Evolutionary conservation across 2,113 vertebrate species (phyloP).

Genomic region (Alectura lathami): DNA sequence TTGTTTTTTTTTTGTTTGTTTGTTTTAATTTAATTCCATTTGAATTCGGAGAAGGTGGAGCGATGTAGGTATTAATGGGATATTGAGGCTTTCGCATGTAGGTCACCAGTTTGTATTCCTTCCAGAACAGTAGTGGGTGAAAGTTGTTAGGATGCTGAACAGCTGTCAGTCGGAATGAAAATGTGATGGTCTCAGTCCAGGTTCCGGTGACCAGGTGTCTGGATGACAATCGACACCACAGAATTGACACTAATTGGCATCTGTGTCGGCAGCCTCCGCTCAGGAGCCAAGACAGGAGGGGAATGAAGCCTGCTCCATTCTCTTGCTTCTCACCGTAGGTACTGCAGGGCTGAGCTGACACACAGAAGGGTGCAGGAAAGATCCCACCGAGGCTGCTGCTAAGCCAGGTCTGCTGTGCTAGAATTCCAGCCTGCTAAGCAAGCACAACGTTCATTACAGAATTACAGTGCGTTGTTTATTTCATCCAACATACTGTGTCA

Average conservation of each 20-base stretch:
- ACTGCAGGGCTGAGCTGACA: not conserved
- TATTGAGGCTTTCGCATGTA: not conserved
- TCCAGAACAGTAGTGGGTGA: not conserved
- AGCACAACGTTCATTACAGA: not conserved
- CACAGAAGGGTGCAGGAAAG: not conserved
- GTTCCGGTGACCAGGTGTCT: constrained; percentile 30
- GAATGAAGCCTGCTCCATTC: not conserved
- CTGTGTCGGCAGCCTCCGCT: not conserved
- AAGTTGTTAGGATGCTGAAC: constrained; percentile 9
- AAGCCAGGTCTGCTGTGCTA: not conserved
- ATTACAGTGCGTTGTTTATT: not conserved
- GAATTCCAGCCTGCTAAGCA: not conserved
- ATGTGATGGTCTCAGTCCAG: not conserved
- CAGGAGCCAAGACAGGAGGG: not conserved
- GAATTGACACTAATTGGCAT: not conserved
- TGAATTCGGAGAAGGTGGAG: not conserved
- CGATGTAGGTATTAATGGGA: not conserved
- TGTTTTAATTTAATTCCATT: not conserved
- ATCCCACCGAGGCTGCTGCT: not conserved
- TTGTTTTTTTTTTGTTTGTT: not conserved
- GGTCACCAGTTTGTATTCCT: constrained; percentile 31
- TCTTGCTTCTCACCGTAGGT: not conserved
- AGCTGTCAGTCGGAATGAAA: not conserved
- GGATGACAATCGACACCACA: not conserved
- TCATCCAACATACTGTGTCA: not conserved